These are phyloP conservation scores for Gonioctena quinquepunctata DNA, from an alignment of 1,140 invertebrate genomes.

Conservation along the genomic window DNA sequence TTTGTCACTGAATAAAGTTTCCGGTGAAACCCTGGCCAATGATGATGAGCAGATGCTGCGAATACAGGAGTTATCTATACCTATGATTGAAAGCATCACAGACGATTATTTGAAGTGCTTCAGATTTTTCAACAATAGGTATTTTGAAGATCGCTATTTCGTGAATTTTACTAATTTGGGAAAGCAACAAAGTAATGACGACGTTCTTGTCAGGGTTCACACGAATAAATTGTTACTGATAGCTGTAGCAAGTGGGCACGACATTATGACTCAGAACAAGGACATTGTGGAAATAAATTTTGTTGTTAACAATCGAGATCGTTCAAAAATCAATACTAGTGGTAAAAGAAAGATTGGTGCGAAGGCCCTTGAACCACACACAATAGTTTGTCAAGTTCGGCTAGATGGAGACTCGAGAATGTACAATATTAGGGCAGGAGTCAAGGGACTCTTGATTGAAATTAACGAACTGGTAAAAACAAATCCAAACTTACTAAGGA, in stretches of 20 bases:
- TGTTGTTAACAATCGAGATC: neutral
- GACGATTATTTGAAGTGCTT: neutral
- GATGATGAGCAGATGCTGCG: neutral
- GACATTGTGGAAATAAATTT: slow-evolving; percentile 3
- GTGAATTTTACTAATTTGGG: neutral
- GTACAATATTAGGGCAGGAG: slow-evolving; percentile 6
- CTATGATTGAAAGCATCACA: neutral
- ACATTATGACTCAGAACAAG: neutral
- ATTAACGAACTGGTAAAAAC: slow-evolving; percentile 3
- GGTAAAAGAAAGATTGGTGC: slow-evolving; percentile 9
- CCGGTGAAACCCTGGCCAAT: neutral
- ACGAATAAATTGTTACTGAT: slow-evolving; percentile 12
- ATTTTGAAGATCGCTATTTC: slow-evolving; percentile 10
- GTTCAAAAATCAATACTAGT: neutral
- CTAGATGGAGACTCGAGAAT: neutral
- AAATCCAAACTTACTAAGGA: slow-evolving; percentile 15
- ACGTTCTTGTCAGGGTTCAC: slow-evolving; percentile 1
- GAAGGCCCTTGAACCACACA: neutral
- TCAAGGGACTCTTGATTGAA: neutral
- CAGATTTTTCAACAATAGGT: slow-evolving; percentile 1
- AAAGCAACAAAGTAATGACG: neutral
- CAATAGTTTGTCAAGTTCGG: slow-evolving; percentile 10
- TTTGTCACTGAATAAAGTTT: neutral
- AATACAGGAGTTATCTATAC: slow-evolving; percentile 31
- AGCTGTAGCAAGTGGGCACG: neutral